Conservation (phyloP, 2,888 invertebrate genomes). For the Tipula vernalis region DNA sequence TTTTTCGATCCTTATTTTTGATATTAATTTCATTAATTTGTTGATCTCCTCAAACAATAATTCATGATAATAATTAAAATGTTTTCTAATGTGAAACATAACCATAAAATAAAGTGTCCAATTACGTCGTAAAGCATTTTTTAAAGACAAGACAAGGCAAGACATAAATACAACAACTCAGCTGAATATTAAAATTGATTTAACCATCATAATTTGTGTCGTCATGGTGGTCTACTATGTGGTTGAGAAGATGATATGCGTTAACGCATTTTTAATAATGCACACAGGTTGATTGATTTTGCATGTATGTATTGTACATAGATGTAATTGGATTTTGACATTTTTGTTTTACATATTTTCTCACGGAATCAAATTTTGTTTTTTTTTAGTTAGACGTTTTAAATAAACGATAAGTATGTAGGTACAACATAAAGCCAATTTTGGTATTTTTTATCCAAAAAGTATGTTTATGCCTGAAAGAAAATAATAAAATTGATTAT, state of each 20-base stretch:
- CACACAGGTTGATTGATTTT: neutral
- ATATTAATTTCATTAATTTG: neutral
- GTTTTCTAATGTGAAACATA: no score
- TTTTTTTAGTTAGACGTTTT: no score
- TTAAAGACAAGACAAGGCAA: neutral
- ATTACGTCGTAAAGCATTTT: neutral
- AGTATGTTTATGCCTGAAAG: no score
- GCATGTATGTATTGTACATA: no score
- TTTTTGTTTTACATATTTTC: no score
- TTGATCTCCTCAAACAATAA: neutral
- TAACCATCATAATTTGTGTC: no score
- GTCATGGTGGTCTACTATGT: neutral
- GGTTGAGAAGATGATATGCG: neutral
- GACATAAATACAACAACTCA: neutral
- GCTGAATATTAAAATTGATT: neutral
- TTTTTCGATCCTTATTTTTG: neutral
- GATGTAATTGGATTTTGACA: no score
- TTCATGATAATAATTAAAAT: neutral
- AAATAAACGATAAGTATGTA: no score
- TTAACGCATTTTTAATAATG: neutral
- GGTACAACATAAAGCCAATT: no score
- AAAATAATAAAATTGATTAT: no score
- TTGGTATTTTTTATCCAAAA: no score
- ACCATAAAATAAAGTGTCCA: neutral
- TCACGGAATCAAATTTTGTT: no score